A percentile compares a stretch with the other conserved stretches of the same genome.
Conservation (phyloP, 2,888 invertebrate genomes). For the Stenurella melanura region DNA sequence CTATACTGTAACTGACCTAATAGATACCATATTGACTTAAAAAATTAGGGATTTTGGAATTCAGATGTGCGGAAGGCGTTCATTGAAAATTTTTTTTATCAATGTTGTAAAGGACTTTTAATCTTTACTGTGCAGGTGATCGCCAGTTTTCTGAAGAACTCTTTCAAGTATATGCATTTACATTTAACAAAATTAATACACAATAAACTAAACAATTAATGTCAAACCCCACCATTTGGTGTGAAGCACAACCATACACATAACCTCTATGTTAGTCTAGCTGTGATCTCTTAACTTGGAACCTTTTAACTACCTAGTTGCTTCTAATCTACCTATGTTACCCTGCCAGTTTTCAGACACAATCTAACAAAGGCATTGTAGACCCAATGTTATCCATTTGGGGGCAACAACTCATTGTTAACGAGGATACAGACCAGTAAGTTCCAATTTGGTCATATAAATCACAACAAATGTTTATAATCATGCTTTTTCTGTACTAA, state of each 20-base stretch:
- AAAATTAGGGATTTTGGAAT: no score
- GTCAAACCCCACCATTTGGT: conserved; percentile 38
- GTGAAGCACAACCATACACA: conserved; percentile 58
- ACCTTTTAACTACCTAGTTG: conserved; percentile 66
- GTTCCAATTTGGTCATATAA: conserved; percentile 72
- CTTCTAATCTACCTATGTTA: conserved; percentile 68
- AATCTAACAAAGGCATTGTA: conserved; percentile 96
- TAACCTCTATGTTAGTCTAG: conserved; percentile 45
- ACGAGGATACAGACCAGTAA: conserved; percentile 98
- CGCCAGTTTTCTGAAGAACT: neutral
- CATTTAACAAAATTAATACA: conserved; percentile 1
- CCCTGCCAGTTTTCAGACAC: conserved; percentile 85
- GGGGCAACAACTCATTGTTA: conserved; percentile 98
- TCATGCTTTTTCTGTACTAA: conserved; percentile 35
- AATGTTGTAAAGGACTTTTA: no score
- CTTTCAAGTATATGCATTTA: conserved; percentile 13
- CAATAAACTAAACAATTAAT: neutral
- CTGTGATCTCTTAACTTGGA: conserved; percentile 35
- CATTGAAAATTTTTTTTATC: no score
- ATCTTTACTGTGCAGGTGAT: no score
- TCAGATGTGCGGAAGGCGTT: no score
- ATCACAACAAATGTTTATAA: conserved; percentile 16
- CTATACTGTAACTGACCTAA: no score
- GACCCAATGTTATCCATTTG: conserved; percentile 99
- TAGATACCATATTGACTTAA: no score